These are phyloP conservation scores for Dynastes hyllus DNA, from an alignment of 2,888 invertebrate genomes.

Conservation along the genomic window DNA sequence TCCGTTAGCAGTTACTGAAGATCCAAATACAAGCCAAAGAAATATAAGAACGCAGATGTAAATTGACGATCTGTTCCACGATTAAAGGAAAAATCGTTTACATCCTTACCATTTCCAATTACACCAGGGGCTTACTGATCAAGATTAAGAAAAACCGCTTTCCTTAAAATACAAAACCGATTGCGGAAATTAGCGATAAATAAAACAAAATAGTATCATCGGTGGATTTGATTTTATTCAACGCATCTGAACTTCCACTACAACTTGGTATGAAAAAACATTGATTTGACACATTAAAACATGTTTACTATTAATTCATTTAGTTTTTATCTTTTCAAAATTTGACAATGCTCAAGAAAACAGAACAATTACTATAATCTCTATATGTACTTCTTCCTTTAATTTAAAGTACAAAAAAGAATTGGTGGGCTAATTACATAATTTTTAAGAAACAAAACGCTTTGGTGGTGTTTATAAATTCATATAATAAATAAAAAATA, in stretches of 20 bases:
- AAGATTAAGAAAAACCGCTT: no score
- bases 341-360: neutral
- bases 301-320: neutral
- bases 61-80: no score
- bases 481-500: neutral
- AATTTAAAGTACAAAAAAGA: conserved; percentile 11
- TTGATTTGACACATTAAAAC: conserved; percentile 9
- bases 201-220: neutral
- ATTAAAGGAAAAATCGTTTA: no score
- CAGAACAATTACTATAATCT: no score
- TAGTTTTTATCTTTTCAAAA: neutral
- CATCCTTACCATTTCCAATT: no score
- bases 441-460: conserved; percentile 23
- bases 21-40: no score
- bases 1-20: no score
- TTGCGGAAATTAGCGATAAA: neutral
- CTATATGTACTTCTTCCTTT: no score
- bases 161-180: neutral
- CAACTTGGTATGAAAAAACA: conserved; percentile 30
- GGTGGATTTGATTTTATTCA: conserved; percentile 38
- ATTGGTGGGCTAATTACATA: neutral
- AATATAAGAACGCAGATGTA: no score
- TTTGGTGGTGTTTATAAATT: conserved; percentile 29
- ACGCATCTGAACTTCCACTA: neutral
- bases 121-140: no score